Percentiles rank a stretch among this genome's conserved stretches.
These are phyloP conservation scores for Acanthosoma haemorrhoidale DNA, from an alignment of 2,888 invertebrate species.

Conservation along the genomic window DNA sequence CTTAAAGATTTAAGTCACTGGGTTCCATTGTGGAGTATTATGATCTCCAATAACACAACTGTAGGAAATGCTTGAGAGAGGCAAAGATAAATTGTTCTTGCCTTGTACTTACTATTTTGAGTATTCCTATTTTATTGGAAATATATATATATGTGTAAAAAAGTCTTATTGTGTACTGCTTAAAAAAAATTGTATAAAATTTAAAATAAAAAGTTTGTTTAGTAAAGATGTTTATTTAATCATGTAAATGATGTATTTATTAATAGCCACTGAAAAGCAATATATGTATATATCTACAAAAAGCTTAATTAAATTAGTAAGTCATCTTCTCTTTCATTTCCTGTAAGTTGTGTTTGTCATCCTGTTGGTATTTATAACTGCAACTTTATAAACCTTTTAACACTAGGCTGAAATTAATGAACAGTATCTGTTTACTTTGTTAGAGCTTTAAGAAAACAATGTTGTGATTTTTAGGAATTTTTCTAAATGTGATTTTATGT, in stretches of 20 bases:
- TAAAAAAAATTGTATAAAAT: constrained; percentile 16
- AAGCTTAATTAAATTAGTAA: constrained; percentile 18
- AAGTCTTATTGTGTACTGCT: constrained; percentile 16
- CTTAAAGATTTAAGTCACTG: constrained; percentile 13
- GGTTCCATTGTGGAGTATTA: constrained; percentile 13
- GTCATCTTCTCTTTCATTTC: constrained; percentile 15
- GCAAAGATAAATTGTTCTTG: constrained; percentile 16
- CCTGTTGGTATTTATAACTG: constrained; percentile 36
- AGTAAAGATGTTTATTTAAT: constrained; percentile 20
- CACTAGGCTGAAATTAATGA: not conserved
- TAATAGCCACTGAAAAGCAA: constrained; percentile 1
- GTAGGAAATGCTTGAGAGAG: constrained; percentile 24
- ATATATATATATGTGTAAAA: constrained; percentile 15
- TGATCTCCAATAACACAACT: constrained; percentile 15
- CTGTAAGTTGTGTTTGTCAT: constrained; percentile 15
- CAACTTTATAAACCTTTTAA: constrained; percentile 32
- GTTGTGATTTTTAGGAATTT: not conserved
- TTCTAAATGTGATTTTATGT: not conserved
- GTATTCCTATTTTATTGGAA: constrained; percentile 5
- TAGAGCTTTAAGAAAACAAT: not conserved
- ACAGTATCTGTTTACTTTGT: not conserved
- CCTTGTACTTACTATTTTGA: constrained; percentile 30
- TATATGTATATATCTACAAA: not conserved
- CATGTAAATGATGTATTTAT: constrained; percentile 22
- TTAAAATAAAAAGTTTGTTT: constrained; percentile 23